These are phyloP conservation scores for Sinotaia quadrata DNA, from an alignment of 2,888 invertebrate species.

Conservation along the genomic window DNA sequence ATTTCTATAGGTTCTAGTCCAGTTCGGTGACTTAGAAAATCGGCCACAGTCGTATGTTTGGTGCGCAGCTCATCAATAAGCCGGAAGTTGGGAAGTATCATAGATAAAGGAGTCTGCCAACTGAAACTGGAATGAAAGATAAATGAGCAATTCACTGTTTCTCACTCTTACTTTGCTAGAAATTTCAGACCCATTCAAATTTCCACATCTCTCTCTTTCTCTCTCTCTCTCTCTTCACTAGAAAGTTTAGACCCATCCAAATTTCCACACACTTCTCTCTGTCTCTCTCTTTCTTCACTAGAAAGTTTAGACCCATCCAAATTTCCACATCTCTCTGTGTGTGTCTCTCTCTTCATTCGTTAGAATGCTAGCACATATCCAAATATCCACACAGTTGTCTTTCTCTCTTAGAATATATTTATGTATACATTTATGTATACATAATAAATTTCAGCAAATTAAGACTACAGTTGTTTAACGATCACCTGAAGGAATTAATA, in stretches of 20 bases:
- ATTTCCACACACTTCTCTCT: neutral
- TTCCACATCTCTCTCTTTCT: constrained; percentile 1
- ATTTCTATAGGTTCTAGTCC: constrained; percentile 23
- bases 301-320: no score
- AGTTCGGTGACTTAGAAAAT: constrained; percentile 26
- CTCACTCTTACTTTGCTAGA: neutral
- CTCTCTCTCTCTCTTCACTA: neutral
- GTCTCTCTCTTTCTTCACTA: neutral
- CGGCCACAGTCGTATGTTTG: constrained; percentile 9
- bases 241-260: neutral
- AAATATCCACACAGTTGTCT: no score
- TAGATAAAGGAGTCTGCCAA: constrained; percentile 14
- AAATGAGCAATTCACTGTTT: neutral
- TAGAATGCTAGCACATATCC: no score
- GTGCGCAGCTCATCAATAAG: constrained; percentile 11
- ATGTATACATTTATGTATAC: no score
- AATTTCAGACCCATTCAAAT: neutral
- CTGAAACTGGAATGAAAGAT: constrained; percentile 10
- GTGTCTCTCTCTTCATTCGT: neutral
- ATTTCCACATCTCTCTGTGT: neutral
- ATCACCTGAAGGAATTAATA: no score
- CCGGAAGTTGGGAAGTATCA: constrained; percentile 16
- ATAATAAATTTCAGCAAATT: no score
- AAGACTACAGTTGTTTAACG: no score
- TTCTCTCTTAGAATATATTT: no score